Evolutionary conservation across 2,888 invertebrate genomes (phyloP).

Genomic region (Troilus luridus): DNA sequence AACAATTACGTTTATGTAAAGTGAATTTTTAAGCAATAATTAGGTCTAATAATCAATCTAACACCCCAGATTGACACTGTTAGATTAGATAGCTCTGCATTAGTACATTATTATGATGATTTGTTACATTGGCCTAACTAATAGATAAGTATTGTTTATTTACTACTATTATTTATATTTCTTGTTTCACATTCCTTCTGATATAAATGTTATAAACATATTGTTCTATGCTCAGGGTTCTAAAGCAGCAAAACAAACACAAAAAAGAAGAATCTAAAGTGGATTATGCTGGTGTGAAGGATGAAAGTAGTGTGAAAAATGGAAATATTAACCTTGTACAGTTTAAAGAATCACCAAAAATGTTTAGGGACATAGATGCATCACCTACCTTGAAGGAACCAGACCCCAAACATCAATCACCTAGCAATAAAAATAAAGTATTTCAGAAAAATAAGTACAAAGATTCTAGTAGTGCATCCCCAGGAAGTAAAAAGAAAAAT

Average conservation of each 20-base stretch:
- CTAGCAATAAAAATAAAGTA: neutral
- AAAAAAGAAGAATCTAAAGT: slow-evolving; percentile 62
- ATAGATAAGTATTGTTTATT: neutral
- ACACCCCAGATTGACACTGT: no score
- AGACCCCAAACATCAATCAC: neutral
- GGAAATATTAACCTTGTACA: neutral
- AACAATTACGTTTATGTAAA: no score
- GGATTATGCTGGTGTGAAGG: slow-evolving; percentile 52
- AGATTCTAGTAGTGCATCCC: neutral
- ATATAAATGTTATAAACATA: neutral
- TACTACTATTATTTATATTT: no score
- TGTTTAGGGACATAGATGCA: neutral
- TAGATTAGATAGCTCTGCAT: no score
- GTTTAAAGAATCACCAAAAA: neutral
- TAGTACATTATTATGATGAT: no score
- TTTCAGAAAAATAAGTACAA: slow-evolving; percentile 21
- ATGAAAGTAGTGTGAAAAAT: neutral
- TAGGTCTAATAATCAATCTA: no score
- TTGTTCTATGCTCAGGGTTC: neutral
- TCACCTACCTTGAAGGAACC: neutral
- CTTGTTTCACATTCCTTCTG: neutral
- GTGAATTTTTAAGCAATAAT: no score
- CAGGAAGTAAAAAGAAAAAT: slow-evolving; percentile 30
- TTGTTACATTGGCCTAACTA: neutral
- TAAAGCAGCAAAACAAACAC: slow-evolving; percentile 63